Percentiles rank a stretch among this genome's conserved stretches.
Evolutionary conservation across 2,113 vertebrate genomes (phyloP).

Genomic region (Limanda limanda): DNA sequence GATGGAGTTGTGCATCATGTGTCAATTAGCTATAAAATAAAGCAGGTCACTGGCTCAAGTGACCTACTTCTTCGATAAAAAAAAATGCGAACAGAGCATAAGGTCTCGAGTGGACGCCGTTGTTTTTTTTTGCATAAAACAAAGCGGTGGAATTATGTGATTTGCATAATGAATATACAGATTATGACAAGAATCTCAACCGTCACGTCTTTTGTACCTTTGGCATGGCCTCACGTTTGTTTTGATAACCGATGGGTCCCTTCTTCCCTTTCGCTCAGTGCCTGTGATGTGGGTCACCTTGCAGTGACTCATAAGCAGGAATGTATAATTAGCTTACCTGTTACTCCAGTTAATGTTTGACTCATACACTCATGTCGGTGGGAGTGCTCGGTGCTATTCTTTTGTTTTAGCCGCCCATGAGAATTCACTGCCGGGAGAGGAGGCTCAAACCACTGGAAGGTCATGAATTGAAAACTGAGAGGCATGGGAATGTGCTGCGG

Average conservation of each 20-base stretch:
- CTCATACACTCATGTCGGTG: conserved; percentile 37
- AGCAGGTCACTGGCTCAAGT: conserved; percentile 50
- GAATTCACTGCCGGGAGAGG: conserved; percentile 44
- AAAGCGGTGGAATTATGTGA: not conserved
- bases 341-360: conserved; percentile 69
- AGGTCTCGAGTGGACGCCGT: not conserved
- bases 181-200: not conserved
- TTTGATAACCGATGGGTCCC: conserved; percentile 12
- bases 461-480: conserved; percentile 78
- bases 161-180: not conserved
- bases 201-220: not conserved
- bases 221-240: not conserved
- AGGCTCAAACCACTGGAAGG: conserved; percentile 59
- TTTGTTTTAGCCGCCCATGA: conserved; percentile 36
- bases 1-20: conserved; percentile 35
- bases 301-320: conserved; percentile 68
- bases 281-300: conserved; percentile 62
- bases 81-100: conserved; percentile 31
- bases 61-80: conserved; percentile 49
- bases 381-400: conserved; percentile 31
- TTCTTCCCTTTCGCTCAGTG: not conserved
- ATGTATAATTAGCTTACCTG: conserved; percentile 76
- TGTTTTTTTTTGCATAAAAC: not conserved
- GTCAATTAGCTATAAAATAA: conserved; percentile 52
- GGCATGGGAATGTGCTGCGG: conserved; percentile 71